Evolutionary conservation across 2,113 vertebrate genomes (phyloP).

Genomic region (Alexandromys fortis): DNA sequence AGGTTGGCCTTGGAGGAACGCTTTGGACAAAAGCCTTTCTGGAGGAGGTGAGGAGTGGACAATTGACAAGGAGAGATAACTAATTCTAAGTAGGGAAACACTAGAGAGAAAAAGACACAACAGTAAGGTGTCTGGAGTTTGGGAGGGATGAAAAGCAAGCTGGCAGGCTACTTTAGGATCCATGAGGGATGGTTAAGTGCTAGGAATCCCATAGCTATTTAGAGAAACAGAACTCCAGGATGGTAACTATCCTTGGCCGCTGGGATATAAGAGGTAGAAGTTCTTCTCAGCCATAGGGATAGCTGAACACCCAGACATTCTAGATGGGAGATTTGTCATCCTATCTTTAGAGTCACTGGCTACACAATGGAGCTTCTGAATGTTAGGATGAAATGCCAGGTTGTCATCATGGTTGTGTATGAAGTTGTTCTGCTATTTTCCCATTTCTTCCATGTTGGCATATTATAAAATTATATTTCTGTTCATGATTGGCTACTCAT

Average conservation of each 20-base stretch:
- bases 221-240: background rate
- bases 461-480: conserved; percentile 19
- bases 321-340: conserved; percentile 13
- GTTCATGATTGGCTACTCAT: background rate
- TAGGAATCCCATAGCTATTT: background rate
- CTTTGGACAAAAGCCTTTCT: background rate
- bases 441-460: background rate
- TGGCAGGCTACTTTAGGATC: background rate
- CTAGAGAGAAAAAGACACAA: background rate
- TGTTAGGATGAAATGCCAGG: background rate
- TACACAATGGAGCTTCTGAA: conserved; percentile 21
- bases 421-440: conserved; percentile 43
- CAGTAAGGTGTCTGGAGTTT: background rate
- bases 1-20: background rate
- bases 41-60: background rate
- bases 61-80: background rate
- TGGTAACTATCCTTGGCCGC: background rate
- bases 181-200: background rate
- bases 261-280: background rate
- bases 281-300: conserved; percentile 5
- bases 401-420: background rate
- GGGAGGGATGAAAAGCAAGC: background rate
- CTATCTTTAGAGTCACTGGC: background rate
- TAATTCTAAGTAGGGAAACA: background rate
- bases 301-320: conserved; percentile 32